Evolutionary conservation across 2,113 vertebrate species (phyloP).

Genomic region (Myiozetetes cayanensis): DNA sequence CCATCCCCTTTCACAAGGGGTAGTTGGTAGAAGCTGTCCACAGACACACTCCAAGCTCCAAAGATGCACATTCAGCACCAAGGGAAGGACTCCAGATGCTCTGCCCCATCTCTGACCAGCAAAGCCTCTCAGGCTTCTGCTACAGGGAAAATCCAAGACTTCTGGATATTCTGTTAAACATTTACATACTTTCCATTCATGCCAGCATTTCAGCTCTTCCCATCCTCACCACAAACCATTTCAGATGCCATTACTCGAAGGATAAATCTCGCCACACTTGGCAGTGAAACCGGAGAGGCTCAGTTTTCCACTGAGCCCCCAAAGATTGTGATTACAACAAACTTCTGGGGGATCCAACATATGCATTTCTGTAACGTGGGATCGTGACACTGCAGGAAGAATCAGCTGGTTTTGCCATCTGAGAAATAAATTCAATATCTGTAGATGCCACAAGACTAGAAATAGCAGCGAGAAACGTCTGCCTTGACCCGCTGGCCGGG

Average conservation of each 20-base stretch:
- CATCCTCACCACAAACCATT: background rate
- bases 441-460: conserved; percentile 8
- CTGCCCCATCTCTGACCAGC: background rate
- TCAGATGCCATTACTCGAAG: background rate
- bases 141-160: background rate
- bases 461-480: conserved; percentile 8
- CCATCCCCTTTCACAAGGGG: background rate
- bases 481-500: background rate
- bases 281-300: background rate
- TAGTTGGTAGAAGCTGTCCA: background rate
- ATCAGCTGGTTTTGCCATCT: background rate
- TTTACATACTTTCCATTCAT: background rate
- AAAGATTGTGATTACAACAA: conserved; percentile 6
- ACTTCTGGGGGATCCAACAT: background rate
- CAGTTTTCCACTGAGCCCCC: background rate
- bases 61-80: rapidly evolving
- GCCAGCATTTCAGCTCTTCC: background rate
- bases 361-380: background rate
- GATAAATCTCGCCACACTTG: background rate
- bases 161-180: background rate
- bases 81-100: background rate
- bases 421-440: conserved; percentile 8
- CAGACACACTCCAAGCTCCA: background rate
- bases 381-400: conserved; percentile 6
- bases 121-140: background rate